A percentile compares a stretch with the other conserved stretches of the same genome.
Conservation (phyloP, 2,888 invertebrate genomes). For the Eristalis intricaria region DNA sequence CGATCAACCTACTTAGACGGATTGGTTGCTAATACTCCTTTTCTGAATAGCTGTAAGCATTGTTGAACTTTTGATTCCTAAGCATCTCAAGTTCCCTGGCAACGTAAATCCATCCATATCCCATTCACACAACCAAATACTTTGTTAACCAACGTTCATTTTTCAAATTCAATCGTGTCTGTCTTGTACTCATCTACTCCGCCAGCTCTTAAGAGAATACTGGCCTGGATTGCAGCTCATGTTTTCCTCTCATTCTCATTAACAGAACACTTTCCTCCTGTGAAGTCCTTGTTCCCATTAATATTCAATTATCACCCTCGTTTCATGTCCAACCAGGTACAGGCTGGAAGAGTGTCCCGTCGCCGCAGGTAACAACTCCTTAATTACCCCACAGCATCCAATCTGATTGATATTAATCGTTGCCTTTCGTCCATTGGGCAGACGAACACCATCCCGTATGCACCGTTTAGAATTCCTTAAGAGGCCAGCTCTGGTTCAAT, state of each 20-base stretch:
- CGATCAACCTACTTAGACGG: too few relatives aligned
- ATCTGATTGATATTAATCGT: slow-evolving; percentile 52
- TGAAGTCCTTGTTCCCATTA: slow-evolving; percentile 15
- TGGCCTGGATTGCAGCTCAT: background rate
- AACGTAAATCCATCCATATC: background rate
- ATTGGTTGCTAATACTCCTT: too few relatives aligned
- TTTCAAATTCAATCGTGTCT: background rate
- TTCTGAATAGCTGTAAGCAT: too few relatives aligned
- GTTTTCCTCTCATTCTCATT: slow-evolving; percentile 22
- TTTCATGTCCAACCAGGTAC: background rate
- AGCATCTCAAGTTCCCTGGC: background rate
- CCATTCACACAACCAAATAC: background rate
- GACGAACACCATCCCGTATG: background rate
- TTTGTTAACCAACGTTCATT: background rate
- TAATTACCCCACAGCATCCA: slow-evolving; percentile 41
- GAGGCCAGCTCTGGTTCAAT: background rate
- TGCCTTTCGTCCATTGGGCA: background rate
- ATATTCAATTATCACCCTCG: slow-evolving; percentile 43
- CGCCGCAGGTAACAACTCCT: slow-evolving; percentile 10
- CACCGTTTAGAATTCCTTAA: background rate
- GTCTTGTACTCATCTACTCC: too few relatives aligned
- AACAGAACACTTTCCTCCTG: slow-evolving; percentile 41
- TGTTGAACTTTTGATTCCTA: too few relatives aligned
- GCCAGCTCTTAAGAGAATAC: background rate
- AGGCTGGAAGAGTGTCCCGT: background rate